A percentile compares a stretch with the other conserved stretches of the same genome.
These are phyloP conservation scores for Sus cebifrons DNA, from an alignment of 2,797 vertebrate species.

Conservation along the genomic window DNA sequence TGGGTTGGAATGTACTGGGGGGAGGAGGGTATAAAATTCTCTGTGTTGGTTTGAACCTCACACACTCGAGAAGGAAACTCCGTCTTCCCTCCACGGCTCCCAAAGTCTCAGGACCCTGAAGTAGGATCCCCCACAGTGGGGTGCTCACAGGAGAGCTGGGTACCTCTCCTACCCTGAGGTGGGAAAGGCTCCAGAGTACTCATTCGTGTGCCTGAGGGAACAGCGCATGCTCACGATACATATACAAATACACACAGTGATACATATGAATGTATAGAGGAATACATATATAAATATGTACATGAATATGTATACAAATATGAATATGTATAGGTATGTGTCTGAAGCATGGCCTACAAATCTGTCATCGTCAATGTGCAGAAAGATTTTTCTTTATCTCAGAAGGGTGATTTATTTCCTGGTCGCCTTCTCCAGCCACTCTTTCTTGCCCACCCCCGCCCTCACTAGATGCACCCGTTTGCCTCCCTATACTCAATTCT, in stretches of 20 bases:
- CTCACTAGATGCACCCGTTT: not conserved
- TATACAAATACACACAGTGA: conserved; percentile 84
- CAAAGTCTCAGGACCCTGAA: not conserved
- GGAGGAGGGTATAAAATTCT: conserved; percentile 3
- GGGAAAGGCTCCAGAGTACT: conserved; percentile 75
- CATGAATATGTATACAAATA: conserved; percentile 87
- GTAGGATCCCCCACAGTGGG: not conserved
- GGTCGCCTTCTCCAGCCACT: conserved; percentile 68
- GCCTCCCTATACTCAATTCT: not conserved
- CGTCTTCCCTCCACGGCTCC: not conserved
- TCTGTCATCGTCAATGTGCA: conserved; percentile 83
- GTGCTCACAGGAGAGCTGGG: not conserved
- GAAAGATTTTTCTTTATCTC: conserved; percentile 80
- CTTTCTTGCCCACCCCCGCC: not conserved
- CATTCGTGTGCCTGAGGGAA: conserved; percentile 77
- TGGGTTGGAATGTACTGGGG: conserved; percentile 53
- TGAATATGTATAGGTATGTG: conserved; percentile 86
- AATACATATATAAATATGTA: conserved; percentile 84
- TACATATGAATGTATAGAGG: conserved; percentile 86
- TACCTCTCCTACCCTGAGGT: conserved; percentile 51
- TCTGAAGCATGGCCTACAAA: conserved; percentile 86
- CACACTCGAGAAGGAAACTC: conserved; percentile 26
- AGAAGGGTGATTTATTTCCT: conserved; percentile 70
- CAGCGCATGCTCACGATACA: conserved; percentile 77
- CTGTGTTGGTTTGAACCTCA: conserved; percentile 50